Evolutionary conservation across 2,888 invertebrate species (phyloP).

Genomic region (Agriotes lineatus): DNA sequence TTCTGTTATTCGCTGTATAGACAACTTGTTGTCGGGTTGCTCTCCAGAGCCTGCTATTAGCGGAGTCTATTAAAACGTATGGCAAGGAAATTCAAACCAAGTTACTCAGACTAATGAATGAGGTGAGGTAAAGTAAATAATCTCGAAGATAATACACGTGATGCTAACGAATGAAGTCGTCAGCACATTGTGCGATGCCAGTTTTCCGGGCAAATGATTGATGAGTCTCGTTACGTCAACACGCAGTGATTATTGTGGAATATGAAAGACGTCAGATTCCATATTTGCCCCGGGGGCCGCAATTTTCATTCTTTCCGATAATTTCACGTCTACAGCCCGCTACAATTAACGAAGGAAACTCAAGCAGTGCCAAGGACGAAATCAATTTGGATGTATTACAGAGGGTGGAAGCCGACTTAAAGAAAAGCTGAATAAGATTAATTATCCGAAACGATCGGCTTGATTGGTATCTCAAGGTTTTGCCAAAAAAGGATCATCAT

Average conservation of each 20-base stretch:
- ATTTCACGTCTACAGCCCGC: not conserved
- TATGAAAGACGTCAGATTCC: conserved; percentile 10
- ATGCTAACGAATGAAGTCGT: conserved; percentile 22
- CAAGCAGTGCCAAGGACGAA: conserved; percentile 16
- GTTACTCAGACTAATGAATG: conserved; percentile 14
- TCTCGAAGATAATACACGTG: conserved; percentile 16
- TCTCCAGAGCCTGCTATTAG: no score
- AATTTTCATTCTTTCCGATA: not conserved
- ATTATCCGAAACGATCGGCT: conserved; percentile 35
- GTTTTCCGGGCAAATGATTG: conserved; percentile 12
- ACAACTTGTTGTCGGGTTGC: no score
- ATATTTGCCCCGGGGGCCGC: not conserved
- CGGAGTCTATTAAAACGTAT: no score
- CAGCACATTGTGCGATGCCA: conserved; percentile 11
- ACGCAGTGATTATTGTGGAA: conserved; percentile 13
- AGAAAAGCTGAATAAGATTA: conserved; percentile 44
- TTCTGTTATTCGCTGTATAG: no score
- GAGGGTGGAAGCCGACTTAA: conserved; percentile 20
- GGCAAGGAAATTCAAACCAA: conserved; percentile 6
- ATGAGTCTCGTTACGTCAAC: conserved; percentile 21
- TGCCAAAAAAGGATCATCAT: conserved; percentile 25
- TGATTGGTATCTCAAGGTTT: conserved; percentile 27
- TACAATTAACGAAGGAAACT: conserved; percentile 8
- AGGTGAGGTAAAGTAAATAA: conserved; percentile 16
- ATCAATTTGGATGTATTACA: conserved; percentile 27